Percentiles rank a stretch among this genome's conserved stretches.
Evolutionary conservation across 2,797 vertebrate genomes (phyloP).

Genomic region (Craterocephalus amniculus): DNA sequence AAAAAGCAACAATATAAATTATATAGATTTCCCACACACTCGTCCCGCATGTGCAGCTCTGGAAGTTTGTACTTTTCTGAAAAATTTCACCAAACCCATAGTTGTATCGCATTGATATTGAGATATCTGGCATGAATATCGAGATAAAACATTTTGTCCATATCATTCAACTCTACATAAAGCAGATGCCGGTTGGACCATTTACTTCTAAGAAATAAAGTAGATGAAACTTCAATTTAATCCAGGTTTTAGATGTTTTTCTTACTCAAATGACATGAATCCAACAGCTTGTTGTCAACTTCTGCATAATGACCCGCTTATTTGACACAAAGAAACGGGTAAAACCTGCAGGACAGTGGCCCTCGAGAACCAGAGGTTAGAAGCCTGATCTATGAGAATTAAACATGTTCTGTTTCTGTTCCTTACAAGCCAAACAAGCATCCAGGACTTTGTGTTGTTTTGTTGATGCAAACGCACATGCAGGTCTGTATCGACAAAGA

Average conservation of each 20-base stretch:
- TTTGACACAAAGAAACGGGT: neutral
- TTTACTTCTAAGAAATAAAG: conserved; percentile 62
- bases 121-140: no score
- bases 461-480: neutral
- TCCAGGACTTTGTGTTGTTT: neutral
- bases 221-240: neutral
- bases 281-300: neutral
- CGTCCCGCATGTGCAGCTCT: no score
- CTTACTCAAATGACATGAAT: neutral
- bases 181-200: conserved; percentile 25
- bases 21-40: no score
- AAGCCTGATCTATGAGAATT: neutral
- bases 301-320: neutral
- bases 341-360: neutral
- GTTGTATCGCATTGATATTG: no score
- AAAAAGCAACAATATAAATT: no score
- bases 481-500: neutral
- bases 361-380: neutral
- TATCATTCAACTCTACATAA: no score
- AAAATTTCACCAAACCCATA: no score
- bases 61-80: no score
- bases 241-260: neutral
- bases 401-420: neutral
- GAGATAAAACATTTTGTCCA: no score
- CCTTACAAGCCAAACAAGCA: neutral